Conservation (phyloP, 2,888 invertebrate species). For the Eledona agricola region DNA sequence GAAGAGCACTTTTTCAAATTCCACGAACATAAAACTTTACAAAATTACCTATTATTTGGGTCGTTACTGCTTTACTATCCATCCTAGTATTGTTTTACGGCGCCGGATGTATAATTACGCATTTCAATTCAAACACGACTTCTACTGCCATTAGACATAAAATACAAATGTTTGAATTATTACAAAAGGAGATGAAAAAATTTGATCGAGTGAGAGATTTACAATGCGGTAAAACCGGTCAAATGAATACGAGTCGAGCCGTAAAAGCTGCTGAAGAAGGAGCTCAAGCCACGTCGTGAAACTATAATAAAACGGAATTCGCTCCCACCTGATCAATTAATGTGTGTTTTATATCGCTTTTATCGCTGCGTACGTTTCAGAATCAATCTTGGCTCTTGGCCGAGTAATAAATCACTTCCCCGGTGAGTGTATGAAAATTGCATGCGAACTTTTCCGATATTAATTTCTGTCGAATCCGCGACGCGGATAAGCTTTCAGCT, state of each 20-base stretch:
- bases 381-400: constrained; percentile 17
- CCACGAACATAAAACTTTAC: constrained; percentile 12
- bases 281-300: constrained; percentile 18
- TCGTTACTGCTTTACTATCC: constrained; percentile 15
- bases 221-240: constrained; percentile 27
- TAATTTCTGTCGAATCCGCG: constrained; percentile 4
- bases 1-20: constrained; percentile 2
- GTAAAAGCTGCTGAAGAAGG: constrained; percentile 27
- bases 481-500: constrained; percentile 8
- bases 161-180: constrained; percentile 15
- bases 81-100: constrained; percentile 21
- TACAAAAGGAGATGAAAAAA: constrained; percentile 18
- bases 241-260: constrained; percentile 28
- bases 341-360: constrained; percentile 16
- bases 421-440: constrained; percentile 21
- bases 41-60: constrained; percentile 20
- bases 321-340: constrained; percentile 25
- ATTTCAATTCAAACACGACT: constrained; percentile 17
- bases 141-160: constrained; percentile 14
- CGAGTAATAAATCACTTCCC: constrained; percentile 25
- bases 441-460: constrained; percentile 11
- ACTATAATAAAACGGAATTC: constrained; percentile 28
- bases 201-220: constrained; percentile 27
- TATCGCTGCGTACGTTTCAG: constrained; percentile 1
- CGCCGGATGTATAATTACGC: constrained; percentile 20